Base-by-base conservation (phyloP, 2,113 vertebrate genomes). In the Chroicocephalus ridibundus region DNA sequence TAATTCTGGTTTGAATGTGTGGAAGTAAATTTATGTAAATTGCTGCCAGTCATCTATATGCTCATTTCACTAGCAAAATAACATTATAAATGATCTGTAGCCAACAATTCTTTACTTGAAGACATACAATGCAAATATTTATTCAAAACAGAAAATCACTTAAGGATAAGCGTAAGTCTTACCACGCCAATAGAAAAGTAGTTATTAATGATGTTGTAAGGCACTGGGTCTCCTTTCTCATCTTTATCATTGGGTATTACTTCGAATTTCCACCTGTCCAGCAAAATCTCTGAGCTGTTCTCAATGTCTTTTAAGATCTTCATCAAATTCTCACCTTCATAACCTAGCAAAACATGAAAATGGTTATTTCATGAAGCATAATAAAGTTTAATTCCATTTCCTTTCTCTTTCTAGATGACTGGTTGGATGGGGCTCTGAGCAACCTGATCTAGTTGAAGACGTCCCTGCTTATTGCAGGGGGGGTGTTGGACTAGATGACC, bases 181-280 rank as follows among this genome's bases (percentile, higher is more conserved):
- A 99, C 98, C 98, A 99, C 98, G 20, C 98, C 98, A 93, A 99
- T 99, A 94, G 99, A 99, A 97, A 99, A 99, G 97, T 99, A 99
- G 98, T 99, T 99, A 98, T 99, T 99, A 88, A 99, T 98, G 94
- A 99, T 99, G 85, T 98, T 99, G 98, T 99, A 99, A 98, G 99
- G 99, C 98, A 99, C 99, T 87, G 99, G 99, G 96, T 99, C 99
- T 71, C 99, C 99, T 80, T 98, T 99, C 97, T 99, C 99, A 69
- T 99, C 99, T 97, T 99, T 99, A 97, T 99, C 99, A 9, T 98
- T 98, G 62, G 99, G 98, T 57, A 98, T 98, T 74, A 99, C 98
- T 97, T 98, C 98, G 0, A 98, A 98, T 93, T 98, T 98, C 98
- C 98, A 98, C 76, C 98, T 98, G 95, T 98, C 98, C 95, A 99